These are phyloP conservation scores for Triplophysa bombifrons DNA, from an alignment of 2,797 vertebrate species.

Conservation along the genomic window DNA sequence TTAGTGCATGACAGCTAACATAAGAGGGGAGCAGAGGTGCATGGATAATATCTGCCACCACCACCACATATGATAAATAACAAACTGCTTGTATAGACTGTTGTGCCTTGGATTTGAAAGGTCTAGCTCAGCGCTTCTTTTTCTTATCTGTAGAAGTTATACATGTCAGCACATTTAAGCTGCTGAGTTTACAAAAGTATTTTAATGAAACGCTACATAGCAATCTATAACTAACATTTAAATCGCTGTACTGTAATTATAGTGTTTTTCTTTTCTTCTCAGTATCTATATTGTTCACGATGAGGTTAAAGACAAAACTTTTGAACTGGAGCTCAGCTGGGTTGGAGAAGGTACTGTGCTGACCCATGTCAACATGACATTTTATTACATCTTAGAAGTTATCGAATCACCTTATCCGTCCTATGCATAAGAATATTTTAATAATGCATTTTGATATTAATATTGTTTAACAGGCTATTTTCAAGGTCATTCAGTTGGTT, in stretches of 20 bases:
- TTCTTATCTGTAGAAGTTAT: slow-evolving; percentile 3
- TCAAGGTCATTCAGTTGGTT: neutral
- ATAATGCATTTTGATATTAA: neutral
- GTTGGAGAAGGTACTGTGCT: slow-evolving; percentile 87
- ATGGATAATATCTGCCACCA: neutral
- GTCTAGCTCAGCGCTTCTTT: slow-evolving; percentile 7
- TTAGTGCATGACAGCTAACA: neutral
- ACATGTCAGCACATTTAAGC: neutral
- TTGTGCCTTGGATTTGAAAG: slow-evolving; percentile 11
- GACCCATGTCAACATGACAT: neutral
- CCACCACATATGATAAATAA: neutral
- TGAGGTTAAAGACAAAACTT: slow-evolving; percentile 98
- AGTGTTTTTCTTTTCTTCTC: slow-evolving; percentile 26
- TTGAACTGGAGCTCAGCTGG: slow-evolving; percentile 98
- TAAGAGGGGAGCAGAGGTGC: neutral
- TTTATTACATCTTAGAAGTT: neutral
- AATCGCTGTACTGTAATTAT: neutral
- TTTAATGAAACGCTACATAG: neutral
- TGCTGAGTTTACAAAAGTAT: slow-evolving; percentile 10
- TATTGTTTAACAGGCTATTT: neutral
- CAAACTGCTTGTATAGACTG: neutral
- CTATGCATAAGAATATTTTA: neutral
- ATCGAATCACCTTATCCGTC: neutral
- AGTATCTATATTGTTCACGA: slow-evolving; percentile 99
- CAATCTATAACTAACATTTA: neutral